Base-by-base conservation (phyloP, 2,797 vertebrate species). In the Avahi laniger region DNA sequence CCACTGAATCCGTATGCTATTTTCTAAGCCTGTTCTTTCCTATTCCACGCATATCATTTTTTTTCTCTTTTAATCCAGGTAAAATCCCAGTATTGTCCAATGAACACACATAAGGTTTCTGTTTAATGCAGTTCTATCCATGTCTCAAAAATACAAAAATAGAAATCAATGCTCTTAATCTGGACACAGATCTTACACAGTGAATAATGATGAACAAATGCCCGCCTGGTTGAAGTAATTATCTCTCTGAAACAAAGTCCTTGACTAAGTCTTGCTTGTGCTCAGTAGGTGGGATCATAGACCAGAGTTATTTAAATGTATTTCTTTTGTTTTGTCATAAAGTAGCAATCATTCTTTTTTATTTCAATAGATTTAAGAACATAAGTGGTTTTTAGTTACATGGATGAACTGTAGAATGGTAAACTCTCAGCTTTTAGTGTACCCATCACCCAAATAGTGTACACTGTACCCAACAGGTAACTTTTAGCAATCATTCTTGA, bases 271-370 rank as follows among this genome's bases (percentile, higher is more conserved):
- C 73, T 94, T 70, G 28, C 50, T 91, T 83, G 48, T 89, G 35
- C 35, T 95, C 69, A 92, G 46, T 28, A 57, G 67, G 33, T 72
- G 1, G 26, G 41, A 96, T 94, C 52, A 96, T 41, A 94, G 65
- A 96, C 91, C 75, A 41, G 20, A 96, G 22, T 79, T 93, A 89
- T 82, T 87, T 57, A 96, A 89, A 93, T 28, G 4, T 57, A 91
- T 88, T 96, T 92, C 24, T 92, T 96, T 89, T 96, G 67, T 96
- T 95, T 70, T 84, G 28, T 75, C n/a, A 59, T 95, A 87, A 92
- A 96, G 35, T 14, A 90, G 41, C 65, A 96, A 91, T 76, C 89
- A 91, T 83, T 94, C 57, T 89, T 83, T 67, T 67, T 67, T 67
- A 18, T 9, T 67, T 67, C 28, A 63, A 63, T 63, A 63, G 30